These are phyloP conservation scores for Eupithecia tripunctaria DNA, from an alignment of 2,888 invertebrate species.

Conservation along the genomic window DNA sequence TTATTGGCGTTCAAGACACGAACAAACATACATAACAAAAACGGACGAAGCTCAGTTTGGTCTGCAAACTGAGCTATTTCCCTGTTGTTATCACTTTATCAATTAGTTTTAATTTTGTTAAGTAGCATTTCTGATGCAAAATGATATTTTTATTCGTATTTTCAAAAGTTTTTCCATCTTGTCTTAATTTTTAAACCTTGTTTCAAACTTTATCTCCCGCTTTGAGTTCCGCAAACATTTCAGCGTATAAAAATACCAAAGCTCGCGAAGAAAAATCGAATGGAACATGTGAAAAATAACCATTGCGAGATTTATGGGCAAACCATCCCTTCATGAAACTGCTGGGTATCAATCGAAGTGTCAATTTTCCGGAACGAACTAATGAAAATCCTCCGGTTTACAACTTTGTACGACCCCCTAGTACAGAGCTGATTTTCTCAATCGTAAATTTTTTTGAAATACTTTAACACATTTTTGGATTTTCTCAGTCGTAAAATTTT, in stretches of 20 bases:
- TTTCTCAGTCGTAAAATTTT: no score
- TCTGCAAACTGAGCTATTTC: not conserved
- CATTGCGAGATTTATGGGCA: conserved; percentile 38
- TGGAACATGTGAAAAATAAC: conserved; percentile 41
- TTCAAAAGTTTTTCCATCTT: not conserved
- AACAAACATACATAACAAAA: no score
- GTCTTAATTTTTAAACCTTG: not conserved
- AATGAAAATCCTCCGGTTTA: conserved; percentile 32
- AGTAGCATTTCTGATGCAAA: not conserved
- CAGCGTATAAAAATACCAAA: conserved; percentile 4
- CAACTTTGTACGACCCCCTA: not conserved
- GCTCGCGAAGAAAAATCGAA: conserved; percentile 32
- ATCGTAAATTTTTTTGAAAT: not conserved
- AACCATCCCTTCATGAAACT: conserved; percentile 41
- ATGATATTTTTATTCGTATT: not conserved
- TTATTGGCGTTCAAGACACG: not conserved
- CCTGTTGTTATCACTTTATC: not conserved
- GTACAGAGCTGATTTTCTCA: no score
- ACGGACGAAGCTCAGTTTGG: no score
- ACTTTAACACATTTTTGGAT: no score
- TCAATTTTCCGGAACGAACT: conserved; percentile 39
- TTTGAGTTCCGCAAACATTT: conserved; percentile 3
- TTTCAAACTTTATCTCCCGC: not conserved
- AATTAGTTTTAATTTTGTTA: not conserved
- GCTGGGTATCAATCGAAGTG: conserved; percentile 39